Percentiles rank a stretch among this genome's conserved stretches.
Conservation (phyloP, 2,113 vertebrate genomes). For the Manacus vitellinus region DNA sequence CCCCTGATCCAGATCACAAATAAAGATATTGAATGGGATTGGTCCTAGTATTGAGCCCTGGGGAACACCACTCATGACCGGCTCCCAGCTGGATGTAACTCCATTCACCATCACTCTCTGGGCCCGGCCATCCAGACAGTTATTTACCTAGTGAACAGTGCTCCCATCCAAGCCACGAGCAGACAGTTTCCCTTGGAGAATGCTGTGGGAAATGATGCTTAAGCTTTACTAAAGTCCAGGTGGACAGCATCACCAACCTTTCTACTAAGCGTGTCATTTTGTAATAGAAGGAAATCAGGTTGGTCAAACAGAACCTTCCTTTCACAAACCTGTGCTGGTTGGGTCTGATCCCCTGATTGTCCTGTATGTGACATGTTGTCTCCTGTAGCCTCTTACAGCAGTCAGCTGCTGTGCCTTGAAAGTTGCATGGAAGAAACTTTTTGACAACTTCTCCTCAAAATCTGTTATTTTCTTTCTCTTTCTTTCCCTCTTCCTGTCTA, state of each 20-base stretch:
- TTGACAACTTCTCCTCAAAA: background rate
- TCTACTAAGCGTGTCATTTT: background rate
- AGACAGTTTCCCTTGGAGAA: background rate
- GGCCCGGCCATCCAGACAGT: background rate
- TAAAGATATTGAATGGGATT: background rate
- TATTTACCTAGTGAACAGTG: fast-evolving
- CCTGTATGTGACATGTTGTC: background rate
- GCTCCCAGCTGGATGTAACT: background rate
- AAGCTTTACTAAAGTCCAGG: background rate
- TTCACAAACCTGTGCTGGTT: background rate
- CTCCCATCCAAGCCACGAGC: background rate
- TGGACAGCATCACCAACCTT: background rate
- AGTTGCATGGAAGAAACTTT: background rate
- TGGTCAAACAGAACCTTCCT: background rate
- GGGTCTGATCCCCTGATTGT: background rate
- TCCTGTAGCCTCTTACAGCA: background rate
- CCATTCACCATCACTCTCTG: background rate
- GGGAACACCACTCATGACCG: background rate
- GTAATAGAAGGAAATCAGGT: background rate
- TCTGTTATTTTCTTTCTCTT: background rate
- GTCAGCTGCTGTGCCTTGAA: background rate
- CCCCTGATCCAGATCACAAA: background rate
- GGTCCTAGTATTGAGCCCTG: background rate
- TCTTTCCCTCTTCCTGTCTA: background rate
- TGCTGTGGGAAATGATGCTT: background rate